Conservation (phyloP, 2,113 vertebrate genomes). For the Machaerirhynchus nigripectus region DNA sequence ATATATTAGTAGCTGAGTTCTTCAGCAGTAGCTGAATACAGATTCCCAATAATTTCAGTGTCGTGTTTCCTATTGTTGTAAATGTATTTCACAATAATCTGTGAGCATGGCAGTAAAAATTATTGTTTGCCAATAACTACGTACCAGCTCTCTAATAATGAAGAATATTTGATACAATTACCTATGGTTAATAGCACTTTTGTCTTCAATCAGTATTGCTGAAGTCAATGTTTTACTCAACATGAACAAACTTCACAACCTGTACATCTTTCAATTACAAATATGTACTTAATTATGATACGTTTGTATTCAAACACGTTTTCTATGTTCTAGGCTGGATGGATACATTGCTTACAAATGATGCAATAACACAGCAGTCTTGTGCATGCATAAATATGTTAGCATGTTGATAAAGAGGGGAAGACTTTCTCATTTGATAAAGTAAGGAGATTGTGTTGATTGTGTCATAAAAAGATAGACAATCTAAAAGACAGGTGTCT, state of each 20-base stretch:
- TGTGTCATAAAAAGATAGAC: background rate
- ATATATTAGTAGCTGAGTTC: fast-evolving
- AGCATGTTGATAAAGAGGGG: background rate
- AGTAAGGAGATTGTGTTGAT: background rate
- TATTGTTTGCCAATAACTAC: background rate
- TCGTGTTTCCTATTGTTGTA: background rate
- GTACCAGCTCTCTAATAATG: background rate
- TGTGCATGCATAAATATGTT: background rate
- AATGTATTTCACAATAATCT: background rate
- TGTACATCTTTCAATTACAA: background rate
- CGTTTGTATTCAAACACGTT: background rate
- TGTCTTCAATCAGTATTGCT: background rate
- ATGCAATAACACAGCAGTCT: background rate
- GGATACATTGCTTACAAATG: background rate
- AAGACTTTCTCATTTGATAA: background rate
- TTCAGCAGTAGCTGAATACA: background rate
- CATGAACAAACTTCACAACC: background rate
- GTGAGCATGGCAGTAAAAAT: background rate
- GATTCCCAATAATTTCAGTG: background rate
- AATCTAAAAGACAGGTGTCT: background rate
- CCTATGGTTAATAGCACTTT: background rate
- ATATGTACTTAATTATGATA: background rate
- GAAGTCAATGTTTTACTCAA: slow-evolving; percentile 9
- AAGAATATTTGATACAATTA: background rate
- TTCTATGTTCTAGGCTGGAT: background rate